These are phyloP conservation scores for Bombus difficillimus DNA, from an alignment of 1,140 invertebrate species.

Conservation along the genomic window DNA sequence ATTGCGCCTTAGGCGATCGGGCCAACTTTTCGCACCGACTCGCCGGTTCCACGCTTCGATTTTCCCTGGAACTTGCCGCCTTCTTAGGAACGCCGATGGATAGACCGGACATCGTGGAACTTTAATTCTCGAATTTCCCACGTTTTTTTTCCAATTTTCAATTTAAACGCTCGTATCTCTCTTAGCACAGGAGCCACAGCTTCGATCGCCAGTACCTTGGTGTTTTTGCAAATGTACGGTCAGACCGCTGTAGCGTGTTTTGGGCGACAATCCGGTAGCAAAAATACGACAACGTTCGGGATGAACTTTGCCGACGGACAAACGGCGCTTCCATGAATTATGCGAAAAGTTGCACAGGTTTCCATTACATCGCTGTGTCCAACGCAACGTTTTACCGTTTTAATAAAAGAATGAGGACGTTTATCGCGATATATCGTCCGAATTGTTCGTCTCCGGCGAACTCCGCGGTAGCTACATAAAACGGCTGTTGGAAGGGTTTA, in stretches of 20 bases:
- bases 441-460: conserved; percentile 1
- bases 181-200: not conserved
- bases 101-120: not conserved
- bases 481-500: conserved; percentile 19
- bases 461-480: conserved; percentile 13
- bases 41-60: not conserved
- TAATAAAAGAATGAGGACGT: conserved; percentile 35
- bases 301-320: conserved; percentile 25
- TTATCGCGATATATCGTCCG: conserved; percentile 26
- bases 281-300: conserved; percentile 20
- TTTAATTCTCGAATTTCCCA: not conserved
- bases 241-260: not conserved
- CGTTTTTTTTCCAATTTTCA: no score
- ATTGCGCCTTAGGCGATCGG: conserved; percentile 75
- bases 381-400: conserved; percentile 18
- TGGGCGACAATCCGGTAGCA: not conserved
- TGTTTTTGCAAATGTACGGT: not conserved
- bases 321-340: conserved; percentile 23
- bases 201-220: not conserved
- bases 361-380: not conserved
- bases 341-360: conserved; percentile 14
- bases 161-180: no score
- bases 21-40: conserved; percentile 68
- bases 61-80: not conserved
- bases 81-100: not conserved